Base-by-base conservation (phyloP, 2,113 vertebrate genomes). In the Urocolius indicus region DNA sequence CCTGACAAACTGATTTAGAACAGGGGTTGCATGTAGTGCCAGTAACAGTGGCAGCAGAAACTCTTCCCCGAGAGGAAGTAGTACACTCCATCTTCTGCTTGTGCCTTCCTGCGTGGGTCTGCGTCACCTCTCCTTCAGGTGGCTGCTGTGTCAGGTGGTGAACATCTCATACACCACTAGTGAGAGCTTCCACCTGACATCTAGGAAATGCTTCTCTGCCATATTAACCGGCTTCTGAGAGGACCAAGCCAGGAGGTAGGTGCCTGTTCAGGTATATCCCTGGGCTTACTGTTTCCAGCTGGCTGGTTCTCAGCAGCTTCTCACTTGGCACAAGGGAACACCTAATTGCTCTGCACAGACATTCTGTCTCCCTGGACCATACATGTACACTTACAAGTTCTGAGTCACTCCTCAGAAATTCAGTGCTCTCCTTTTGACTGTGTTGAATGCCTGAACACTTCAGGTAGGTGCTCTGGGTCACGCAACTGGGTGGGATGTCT, bases 341-440 rank as follows among this genome's bases (percentile, higher is more conserved):
- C 55, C 72, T 88, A 22, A 81, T 27, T 94, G 55, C 34, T 38
- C 76, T 74, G 34, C 61, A 41, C 48, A 90, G 80, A 57, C 83
- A 74, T 65, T 9, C n/a, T 66, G n/a, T 86, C 83, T 93, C 75
- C 75, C 48, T 46, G 45, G 68, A 52, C 83, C 13, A 1, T 66
- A 10, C 27, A 6, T 1, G 13, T 58, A 29, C 2, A 1, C n/a
- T 55, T 63, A 46, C 2, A 6, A 38, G 63, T 90, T 84, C 86
- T 89, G 86, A 94, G 61, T 78, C 76, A 92, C 52, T 68, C 72
- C 63, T 91, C 48, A 92, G 52, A 86, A 92, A 72, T 84, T 55
- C 61, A 29, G 12, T 27, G 65, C 63, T 90, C 54, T 86, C 10
- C 10, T 65, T 54, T 30, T 75, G 45, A 11, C 48, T 5, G 0